Percentiles rank a stretch among this genome's conserved stretches.
Evolutionary conservation across 2,797 vertebrate species (phyloP).

Genomic region (Falco rusticolus): DNA sequence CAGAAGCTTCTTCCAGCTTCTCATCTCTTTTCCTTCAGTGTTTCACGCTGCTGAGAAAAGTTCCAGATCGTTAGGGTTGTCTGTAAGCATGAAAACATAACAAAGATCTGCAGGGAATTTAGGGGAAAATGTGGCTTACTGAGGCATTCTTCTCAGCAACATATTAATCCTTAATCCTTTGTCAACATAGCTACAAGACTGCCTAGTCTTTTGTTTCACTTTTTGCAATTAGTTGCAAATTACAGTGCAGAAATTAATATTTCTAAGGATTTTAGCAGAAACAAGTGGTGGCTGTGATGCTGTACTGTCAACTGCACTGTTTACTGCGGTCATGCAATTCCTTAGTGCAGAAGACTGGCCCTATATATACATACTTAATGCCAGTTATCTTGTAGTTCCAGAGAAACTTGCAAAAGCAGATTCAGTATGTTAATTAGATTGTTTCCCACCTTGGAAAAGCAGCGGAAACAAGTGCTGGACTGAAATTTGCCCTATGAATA

Average conservation of each 20-base stretch:
- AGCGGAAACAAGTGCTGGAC: background rate
- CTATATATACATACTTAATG: background rate
- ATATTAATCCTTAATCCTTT: background rate
- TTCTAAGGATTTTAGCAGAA: background rate
- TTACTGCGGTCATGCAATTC: background rate
- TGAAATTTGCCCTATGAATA: background rate
- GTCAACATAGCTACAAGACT: background rate
- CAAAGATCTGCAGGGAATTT: background rate
- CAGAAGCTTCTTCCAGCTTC: slow-evolving; percentile 79
- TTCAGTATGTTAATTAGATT: background rate
- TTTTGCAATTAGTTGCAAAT: background rate
- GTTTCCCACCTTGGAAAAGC: background rate
- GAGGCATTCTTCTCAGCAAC: background rate
- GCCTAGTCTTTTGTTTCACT: background rate
- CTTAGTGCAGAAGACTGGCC: background rate
- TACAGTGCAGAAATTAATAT: background rate
- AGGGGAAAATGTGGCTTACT: background rate
- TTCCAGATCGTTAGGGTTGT: background rate
- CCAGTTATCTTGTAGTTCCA: background rate
- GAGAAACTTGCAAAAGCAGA: background rate
- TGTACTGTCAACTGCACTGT: background rate
- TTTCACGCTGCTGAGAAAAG: slow-evolving; percentile 8
- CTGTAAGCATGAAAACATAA: background rate
- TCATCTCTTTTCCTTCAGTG: slow-evolving; percentile 66
- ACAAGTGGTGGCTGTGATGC: background rate